Evolutionary conservation across 2,888 invertebrate genomes (phyloP), one percentile per base, ranked within the genome.

Genomic region (Orchesella flavescens): DNA sequence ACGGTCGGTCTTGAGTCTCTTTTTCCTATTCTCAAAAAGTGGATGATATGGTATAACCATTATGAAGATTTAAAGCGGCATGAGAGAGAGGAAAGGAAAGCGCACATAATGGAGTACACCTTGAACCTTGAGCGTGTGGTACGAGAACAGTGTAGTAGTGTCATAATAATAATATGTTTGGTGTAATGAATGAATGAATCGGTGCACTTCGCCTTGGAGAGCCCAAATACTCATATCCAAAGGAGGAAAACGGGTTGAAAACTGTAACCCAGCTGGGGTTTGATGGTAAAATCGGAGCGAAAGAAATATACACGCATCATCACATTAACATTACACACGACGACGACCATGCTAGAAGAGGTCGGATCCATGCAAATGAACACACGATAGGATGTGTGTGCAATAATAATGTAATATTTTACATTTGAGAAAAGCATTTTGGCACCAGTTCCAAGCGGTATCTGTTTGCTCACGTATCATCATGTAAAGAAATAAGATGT

Each of bases 101-200:
- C 43, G 34, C 21, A n/a, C 65, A n/a, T 57, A 10, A 19, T 57
- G 21, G 17, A 19, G 19, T 19, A 17, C 59, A 61, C 73, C 72
- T 73, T 73, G 73, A 73, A 73, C 73, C 73, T 73, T 57, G 71
- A 71, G 69, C 23, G 71, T 12, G 57, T 24, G 12, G 17, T 13
- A 55, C 34, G 24, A 57, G 71, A 57, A 1, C n/a, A 71, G 34
- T 57, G 55, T 34, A 34, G 34, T 34, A 34, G 34, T 71, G 7
- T 61, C 53, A 44, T 71, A n/a, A 21, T 74, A n/a, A 21, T 74
- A 49, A 19, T 61, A 69, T 34, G 59, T 49, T 21, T 46, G 49
- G 1, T 21, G 46, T 53, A 68, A 75, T 53, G 65, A 65, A 65
- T 81, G 81, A 81, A 81, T 81, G 81, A 81, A 81, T 74, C 74